These are phyloP conservation scores for Anguilla pacifica DNA, from an alignment of 2,797 vertebrate genomes.

Conservation along the genomic window DNA sequence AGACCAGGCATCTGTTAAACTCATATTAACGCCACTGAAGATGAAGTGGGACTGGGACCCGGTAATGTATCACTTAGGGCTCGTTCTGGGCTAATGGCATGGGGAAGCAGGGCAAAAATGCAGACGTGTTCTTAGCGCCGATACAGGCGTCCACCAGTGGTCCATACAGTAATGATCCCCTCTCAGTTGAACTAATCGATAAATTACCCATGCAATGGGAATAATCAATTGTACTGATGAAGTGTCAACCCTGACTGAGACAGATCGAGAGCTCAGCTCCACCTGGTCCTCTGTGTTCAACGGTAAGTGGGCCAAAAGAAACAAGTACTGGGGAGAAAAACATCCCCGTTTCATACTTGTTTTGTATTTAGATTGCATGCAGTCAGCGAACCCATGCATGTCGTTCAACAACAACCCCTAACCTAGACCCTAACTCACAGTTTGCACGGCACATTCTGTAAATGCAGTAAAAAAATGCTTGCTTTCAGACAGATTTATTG, in stretches of 20 bases:
- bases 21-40: background rate
- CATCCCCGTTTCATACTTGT: background rate
- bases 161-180: slow-evolving; percentile 68
- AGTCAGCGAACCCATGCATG: background rate
- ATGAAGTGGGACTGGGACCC: background rate
- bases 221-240: slow-evolving; percentile 72
- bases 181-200: slow-evolving; percentile 69
- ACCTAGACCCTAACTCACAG: background rate
- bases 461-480: background rate
- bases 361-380: background rate
- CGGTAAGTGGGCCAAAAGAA: background rate
- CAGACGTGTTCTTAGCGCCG: slow-evolving; percentile 42
- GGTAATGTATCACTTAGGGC: background rate
- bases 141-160: slow-evolving; percentile 65
- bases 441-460: background rate
- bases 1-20: background rate
- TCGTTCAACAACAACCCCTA: background rate
- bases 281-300: background rate
- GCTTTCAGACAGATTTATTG: background rate
- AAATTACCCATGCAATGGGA: slow-evolving; percentile 74
- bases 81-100: background rate
- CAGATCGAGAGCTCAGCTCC: background rate
- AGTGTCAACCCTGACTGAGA: slow-evolving; percentile 70
- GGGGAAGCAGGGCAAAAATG: slow-evolving; percentile 25
- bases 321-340: background rate